Evolutionary conservation across 1,140 invertebrate genomes (phyloP).

Genomic region (Dendroctonus valens): DNA sequence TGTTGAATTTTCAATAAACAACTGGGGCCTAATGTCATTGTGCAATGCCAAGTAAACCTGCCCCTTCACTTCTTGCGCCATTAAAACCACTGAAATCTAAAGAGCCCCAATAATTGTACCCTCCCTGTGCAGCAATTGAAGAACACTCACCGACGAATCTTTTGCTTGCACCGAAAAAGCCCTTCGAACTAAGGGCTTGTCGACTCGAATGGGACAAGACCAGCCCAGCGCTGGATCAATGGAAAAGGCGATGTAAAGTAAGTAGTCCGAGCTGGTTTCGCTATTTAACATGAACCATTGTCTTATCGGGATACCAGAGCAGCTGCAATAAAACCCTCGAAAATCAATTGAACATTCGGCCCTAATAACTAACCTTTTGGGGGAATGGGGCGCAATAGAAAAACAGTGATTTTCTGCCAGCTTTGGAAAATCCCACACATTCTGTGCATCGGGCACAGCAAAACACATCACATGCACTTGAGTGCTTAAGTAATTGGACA

Average conservation of each 20-base stretch:
- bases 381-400: constrained; percentile 49
- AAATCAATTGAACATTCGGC: background rate
- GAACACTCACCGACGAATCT: constrained; percentile 17
- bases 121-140: too few species aligned
- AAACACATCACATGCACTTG: constrained; percentile 55
- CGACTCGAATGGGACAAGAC: constrained; percentile 58
- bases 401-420: constrained; percentile 50
- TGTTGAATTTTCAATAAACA: constrained; percentile 46
- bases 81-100: constrained; percentile 53
- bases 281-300: constrained; percentile 50
- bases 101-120: too few species aligned
- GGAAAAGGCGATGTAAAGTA: constrained; percentile 49
- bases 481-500: constrained; percentile 55
- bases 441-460: constrained; percentile 51
- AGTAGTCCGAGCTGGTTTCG: constrained; percentile 40
- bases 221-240: constrained; percentile 50
- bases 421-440: constrained; percentile 47
- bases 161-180: constrained; percentile 34
- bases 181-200: constrained; percentile 52
- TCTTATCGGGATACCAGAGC: constrained; percentile 53
- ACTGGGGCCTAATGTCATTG: constrained; percentile 57
- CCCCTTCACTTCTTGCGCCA: constrained; percentile 57
- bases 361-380: constrained; percentile 48
- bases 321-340: constrained; percentile 42
- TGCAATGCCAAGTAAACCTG: constrained; percentile 60